Conservation (phyloP, 2,888 invertebrate species). For the Pyralis farinalis region DNA sequence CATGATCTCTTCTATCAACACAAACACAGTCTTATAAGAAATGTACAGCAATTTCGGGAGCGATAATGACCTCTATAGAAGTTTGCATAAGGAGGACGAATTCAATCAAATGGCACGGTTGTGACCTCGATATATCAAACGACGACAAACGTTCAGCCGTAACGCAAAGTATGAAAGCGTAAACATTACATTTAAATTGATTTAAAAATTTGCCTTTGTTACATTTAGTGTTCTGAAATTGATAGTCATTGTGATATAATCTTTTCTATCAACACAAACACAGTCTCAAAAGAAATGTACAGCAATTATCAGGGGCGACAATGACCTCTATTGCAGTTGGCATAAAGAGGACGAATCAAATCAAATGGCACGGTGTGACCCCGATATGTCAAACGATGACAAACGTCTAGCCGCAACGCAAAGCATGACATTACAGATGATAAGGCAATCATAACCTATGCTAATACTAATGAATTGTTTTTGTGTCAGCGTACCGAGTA, state of each 20-base stretch:
- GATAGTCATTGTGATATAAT: too few relatives aligned
- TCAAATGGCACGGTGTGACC: background rate
- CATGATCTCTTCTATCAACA: too few relatives aligned
- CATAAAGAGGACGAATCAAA: background rate
- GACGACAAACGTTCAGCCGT: background rate
- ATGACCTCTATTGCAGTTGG: background rate
- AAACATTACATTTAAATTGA: too few relatives aligned
- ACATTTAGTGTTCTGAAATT: too few relatives aligned
- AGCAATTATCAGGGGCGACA: too few relatives aligned
- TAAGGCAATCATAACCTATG: conserved; percentile 1
- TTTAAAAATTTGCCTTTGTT: too few relatives aligned
- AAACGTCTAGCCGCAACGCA: background rate
- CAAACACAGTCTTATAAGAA: too few relatives aligned
- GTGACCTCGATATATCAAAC: background rate
- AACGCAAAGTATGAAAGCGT: background rate
- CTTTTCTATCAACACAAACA: too few relatives aligned
- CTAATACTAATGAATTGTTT: conserved; percentile 1
- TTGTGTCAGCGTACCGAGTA: background rate
- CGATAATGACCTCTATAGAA: background rate
- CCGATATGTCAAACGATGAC: background rate
- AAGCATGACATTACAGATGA: background rate
- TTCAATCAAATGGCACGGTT: background rate
- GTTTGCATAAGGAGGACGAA: background rate
- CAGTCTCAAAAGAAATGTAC: too few relatives aligned
- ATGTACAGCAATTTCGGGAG: too few relatives aligned